Conservation (phyloP, 2,797 vertebrate genomes). For the Gila robusta region DNA sequence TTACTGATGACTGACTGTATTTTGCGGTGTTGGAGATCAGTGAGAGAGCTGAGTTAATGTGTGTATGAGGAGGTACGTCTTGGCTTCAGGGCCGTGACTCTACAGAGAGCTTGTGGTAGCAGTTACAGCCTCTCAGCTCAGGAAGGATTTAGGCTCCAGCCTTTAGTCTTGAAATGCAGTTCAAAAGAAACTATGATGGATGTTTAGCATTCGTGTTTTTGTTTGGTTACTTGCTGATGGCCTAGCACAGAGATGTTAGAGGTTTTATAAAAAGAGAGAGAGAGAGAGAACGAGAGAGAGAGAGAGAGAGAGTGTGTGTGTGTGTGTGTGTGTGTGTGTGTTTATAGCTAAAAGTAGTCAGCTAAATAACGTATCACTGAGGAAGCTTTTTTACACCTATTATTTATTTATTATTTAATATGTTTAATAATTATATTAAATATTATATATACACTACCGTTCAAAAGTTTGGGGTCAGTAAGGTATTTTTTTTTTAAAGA, state of each 20-base stretch:
- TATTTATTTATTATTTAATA: no score
- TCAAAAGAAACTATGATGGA: conserved; percentile 36
- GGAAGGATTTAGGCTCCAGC: conserved; percentile 39
- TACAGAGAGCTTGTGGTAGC: conserved; percentile 26
- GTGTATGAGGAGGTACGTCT: conserved; percentile 26
- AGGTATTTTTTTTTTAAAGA: no score
- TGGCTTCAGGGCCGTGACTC: conserved; percentile 23
- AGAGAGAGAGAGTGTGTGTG: no score
- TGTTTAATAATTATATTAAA: no score
- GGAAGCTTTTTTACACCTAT: no score
- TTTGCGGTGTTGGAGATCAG: conserved; percentile 26
- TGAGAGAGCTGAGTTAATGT: conserved; percentile 14
- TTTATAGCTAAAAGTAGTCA: no score
- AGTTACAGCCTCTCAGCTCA: conserved; percentile 31
- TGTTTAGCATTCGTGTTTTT: conserved; percentile 29
- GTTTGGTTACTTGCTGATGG: conserved; percentile 10
- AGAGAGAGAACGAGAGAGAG: no score
- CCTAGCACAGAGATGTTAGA: conserved; percentile 43
- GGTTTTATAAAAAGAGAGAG: background rate
- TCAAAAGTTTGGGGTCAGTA: no score
- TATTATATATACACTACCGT: no score
- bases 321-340: no score
- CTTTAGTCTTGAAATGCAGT: conserved; percentile 10
- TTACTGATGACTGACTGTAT: conserved; percentile 46
- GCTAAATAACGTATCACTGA: no score